Percentiles rank a stretch among this genome's conserved stretches.
These are phyloP conservation scores for Xestia rhomboidea DNA, from an alignment of 2,888 invertebrate species.

Conservation along the genomic window DNA sequence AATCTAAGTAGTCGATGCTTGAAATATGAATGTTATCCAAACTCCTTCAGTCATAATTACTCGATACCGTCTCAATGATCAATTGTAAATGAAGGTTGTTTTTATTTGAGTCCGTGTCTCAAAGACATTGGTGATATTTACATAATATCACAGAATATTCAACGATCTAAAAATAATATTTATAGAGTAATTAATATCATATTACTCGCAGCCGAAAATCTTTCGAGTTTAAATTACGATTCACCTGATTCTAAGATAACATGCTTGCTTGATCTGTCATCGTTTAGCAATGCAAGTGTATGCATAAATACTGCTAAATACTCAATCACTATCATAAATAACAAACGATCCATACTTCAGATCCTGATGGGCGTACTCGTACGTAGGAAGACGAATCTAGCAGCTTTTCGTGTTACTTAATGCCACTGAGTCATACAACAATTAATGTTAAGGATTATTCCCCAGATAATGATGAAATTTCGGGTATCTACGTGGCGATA, in stretches of 20 bases:
- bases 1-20: conserved; percentile 28
- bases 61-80: conserved; percentile 32
- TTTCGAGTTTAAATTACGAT: conserved; percentile 26
- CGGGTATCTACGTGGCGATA: too few species aligned
- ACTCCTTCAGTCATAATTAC: conserved; percentile 29
- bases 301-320: conserved; percentile 30
- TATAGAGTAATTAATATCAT: conserved; percentile 28
- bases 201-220: conserved; percentile 5
- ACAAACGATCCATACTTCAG: conserved; percentile 41
- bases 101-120: conserved; percentile 21
- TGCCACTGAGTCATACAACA: conserved; percentile 49
- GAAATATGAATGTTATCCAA: conserved; percentile 17
- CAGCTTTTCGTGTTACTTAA: conserved; percentile 47
- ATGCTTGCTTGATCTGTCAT: conserved; percentile 49
- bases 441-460: conserved; percentile 20
- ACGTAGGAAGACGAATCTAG: conserved; percentile 64
- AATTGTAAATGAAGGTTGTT: conserved; percentile 33
- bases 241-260: conserved; percentile 21
- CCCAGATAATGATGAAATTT: conserved; percentile 1
- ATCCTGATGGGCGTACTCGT: conserved; percentile 46
- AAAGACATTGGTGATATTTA: neutral
- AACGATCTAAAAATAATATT: conserved; percentile 16
- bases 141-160: conserved; percentile 4
- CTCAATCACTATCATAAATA: conserved; percentile 54
- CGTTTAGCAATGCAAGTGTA: conserved; percentile 39